Conservation (phyloP, 2,888 invertebrate genomes). For the Plusia festucae region DNA sequence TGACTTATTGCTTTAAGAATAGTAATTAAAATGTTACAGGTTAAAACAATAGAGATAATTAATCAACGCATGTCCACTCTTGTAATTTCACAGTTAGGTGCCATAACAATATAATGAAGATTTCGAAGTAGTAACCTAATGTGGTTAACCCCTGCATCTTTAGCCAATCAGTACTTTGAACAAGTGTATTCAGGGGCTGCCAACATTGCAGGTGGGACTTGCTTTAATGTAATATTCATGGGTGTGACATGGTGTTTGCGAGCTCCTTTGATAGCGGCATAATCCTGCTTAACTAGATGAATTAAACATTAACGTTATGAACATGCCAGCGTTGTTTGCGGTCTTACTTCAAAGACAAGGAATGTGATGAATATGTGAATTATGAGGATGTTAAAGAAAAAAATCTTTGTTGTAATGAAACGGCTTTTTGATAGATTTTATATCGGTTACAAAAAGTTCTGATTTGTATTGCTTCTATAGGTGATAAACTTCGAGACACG, state of each 20-base stretch:
- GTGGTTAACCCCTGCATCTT: constrained; percentile 3
- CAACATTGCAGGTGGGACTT: constrained; percentile 18
- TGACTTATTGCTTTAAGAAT: no score
- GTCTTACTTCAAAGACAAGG: constrained; percentile 35
- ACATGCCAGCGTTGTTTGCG: constrained; percentile 29
- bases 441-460: no score
- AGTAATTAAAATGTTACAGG: no score
- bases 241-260: constrained; percentile 54
- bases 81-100: not conserved
- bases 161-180: not conserved
- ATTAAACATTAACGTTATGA: constrained; percentile 69
- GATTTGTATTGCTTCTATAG: no score
- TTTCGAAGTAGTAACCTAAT: not conserved
- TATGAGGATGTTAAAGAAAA: not conserved
- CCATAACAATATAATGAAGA: not conserved
- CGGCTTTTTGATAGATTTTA: no score
- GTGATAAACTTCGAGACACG: no score
- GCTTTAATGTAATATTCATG: constrained; percentile 72
- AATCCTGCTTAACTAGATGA: constrained; percentile 69
- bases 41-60: no score
- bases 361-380: constrained; percentile 19
- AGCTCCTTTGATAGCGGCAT: constrained; percentile 66
- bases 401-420: not conserved
- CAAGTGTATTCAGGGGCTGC: not conserved
- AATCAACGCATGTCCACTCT: not conserved